Evolutionary conservation across 2,113 vertebrate species (phyloP).

Genomic region (Chloropsis cyanopogon): DNA sequence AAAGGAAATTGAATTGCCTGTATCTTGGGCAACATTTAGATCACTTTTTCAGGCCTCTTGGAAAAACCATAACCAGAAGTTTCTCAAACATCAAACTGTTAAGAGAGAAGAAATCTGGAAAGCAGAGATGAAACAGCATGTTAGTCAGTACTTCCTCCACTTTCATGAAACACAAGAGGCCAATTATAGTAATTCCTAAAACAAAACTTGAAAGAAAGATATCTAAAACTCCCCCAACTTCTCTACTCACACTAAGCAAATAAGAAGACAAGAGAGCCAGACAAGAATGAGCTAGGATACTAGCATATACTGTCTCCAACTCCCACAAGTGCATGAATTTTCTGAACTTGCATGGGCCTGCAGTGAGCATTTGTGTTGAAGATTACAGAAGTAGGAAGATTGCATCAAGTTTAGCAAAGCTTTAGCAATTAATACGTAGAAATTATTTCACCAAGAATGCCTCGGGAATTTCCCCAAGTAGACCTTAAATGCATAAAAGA

Average conservation of each 20-base stretch:
- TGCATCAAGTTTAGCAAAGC: neutral
- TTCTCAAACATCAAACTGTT: neutral
- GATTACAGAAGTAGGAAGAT: neutral
- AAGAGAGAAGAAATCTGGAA: neutral
- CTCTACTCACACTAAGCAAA: neutral
- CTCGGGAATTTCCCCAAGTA: neutral
- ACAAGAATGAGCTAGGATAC: neutral
- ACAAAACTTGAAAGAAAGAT: neutral
- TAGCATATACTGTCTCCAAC: neutral
- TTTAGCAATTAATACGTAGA: neutral
- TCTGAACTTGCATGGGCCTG: conserved; percentile 22
- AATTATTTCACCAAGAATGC: neutral
- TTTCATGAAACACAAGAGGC: neutral
- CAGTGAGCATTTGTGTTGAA: neutral
- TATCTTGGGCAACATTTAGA: neutral
- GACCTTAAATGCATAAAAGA: neutral
- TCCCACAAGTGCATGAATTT: neutral
- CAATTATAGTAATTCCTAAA: neutral
- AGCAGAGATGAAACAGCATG: neutral
- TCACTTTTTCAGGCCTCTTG: neutral
- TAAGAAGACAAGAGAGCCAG: neutral
- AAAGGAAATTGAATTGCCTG: neutral
- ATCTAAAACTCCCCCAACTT: fast-evolving
- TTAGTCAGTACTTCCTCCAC: neutral
- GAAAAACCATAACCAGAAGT: neutral